Base-by-base conservation (phyloP, 1,140 invertebrate species). In the Diachasma alloeum region DNA sequence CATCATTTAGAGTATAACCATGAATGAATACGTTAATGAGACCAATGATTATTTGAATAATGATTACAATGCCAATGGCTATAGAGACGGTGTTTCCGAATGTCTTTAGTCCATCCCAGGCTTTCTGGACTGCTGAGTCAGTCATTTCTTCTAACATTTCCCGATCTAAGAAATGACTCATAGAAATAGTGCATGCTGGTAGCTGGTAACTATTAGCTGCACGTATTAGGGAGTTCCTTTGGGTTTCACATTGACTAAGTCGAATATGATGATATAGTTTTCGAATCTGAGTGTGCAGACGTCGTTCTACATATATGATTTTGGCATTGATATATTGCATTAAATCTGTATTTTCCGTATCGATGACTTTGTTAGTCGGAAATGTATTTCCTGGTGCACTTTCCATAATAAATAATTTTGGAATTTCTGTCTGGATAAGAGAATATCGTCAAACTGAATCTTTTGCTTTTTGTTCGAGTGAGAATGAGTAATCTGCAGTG, bases 271-370 rank as follows among this genome's bases (percentile, higher is more conserved):
- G 17, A 37, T 83, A 83, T 11, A 81, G 15, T 13, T 75, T 44
- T 1, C 46, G 44, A 0, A 77, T 71, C 26, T 71, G 68, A 11
- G 10, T 75, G 2, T 72, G 73, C 19, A 78, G 24, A 48, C 74
- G 75, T n/a, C 53, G 72, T 37, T 82, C 81, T 0, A 72, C 76
- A n/a, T 80, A 82, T 1, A 81, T 17, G 15, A 81, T 81, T 37
- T 80, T 81, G 0, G 78, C 37, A 22, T 82, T 82, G 0, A 82
- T 59, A n/a, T 82, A 82, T 11, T 76, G 59, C 56, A 79, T 19
- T 36, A 81, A 36, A 19, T 56, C 48, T 0, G n/a, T 56, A 19
- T 15, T 42, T 24, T 42, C 10, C 13, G 39, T 4, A 46, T 71
- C 8, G 69, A 36, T 46, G 46, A 11, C 11, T 24, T 44, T 17